These are phyloP conservation scores for Seriola quinqueradiata DNA, from an alignment of 2,113 vertebrate genomes.

Conservation along the genomic window DNA sequence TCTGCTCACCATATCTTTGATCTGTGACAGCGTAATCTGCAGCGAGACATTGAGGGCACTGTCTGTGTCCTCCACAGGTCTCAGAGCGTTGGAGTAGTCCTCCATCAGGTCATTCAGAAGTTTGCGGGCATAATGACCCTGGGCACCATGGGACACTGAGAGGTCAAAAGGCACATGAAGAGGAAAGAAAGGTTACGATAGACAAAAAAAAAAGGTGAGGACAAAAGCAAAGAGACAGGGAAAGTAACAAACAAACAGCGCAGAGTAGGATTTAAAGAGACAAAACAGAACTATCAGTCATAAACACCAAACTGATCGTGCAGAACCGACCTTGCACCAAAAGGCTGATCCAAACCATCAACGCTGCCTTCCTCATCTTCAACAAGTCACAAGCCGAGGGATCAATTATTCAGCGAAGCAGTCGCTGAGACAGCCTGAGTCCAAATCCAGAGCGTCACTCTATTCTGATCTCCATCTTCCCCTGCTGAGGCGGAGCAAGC, in stretches of 20 bases:
- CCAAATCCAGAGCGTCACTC: conserved; percentile 58
- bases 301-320: conserved; percentile 10
- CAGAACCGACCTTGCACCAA: conserved; percentile 80
- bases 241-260: not conserved
- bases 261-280: not conserved
- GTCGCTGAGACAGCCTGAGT: not conserved
- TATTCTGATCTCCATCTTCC: conserved; percentile 53
- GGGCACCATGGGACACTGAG: conserved; percentile 88
- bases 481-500: conserved; percentile 17
- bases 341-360: conserved; percentile 79
- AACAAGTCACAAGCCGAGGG: conserved; percentile 49
- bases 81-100: conserved; percentile 92
- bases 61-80: conserved; percentile 97
- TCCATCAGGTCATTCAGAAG: conserved; percentile 93
- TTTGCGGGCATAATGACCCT: conserved; percentile 95
- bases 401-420: conserved; percentile 72
- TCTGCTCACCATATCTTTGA: conserved; percentile 96
- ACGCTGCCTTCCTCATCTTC: conserved; percentile 78
- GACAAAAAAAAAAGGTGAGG: not conserved
- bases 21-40: conserved; percentile 97
- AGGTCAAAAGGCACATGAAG: not conserved
- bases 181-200: not conserved
- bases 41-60: conserved; percentile 94
- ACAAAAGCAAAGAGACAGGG: not conserved
- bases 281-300: not conserved